Evolutionary conservation across 2,888 invertebrate species (phyloP).

Genomic region (Coremacera marginata): DNA sequence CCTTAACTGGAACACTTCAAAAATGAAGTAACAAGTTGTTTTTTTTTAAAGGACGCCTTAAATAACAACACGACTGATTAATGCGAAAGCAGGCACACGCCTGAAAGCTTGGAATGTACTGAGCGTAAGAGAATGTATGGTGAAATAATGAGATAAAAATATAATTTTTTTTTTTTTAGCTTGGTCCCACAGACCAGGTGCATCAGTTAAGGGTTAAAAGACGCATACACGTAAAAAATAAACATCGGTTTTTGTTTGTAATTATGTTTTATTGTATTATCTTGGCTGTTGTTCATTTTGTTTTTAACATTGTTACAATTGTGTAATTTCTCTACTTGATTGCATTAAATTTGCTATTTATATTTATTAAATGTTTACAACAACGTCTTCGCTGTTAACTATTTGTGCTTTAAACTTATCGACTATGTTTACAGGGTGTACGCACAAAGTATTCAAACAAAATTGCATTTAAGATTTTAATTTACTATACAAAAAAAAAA

Average conservation of each 20-base stretch:
- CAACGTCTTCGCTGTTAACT: conserved; percentile 50
- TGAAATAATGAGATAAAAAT: too few relatives aligned
- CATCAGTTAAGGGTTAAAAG: too few relatives aligned
- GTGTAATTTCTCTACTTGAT: neutral
- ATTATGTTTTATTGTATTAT: conserved; percentile 11
- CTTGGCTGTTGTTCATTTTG: conserved; percentile 17
- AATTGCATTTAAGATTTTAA: neutral
- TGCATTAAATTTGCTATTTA: conserved; percentile 7
- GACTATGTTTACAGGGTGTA: neutral
- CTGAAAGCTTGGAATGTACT: too few relatives aligned
- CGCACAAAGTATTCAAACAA: conserved; percentile 7
- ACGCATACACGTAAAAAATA: too few relatives aligned
- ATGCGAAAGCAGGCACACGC: too few relatives aligned
- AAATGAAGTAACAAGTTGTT: too few relatives aligned
- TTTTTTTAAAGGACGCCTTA: too few relatives aligned
- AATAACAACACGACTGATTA: too few relatives aligned
- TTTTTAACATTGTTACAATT: neutral
- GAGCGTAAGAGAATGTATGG: too few relatives aligned
- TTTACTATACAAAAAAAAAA: conserved; percentile 5
- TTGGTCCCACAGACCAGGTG: too few relatives aligned
- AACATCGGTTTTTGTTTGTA: neutral
- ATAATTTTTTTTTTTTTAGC: too few relatives aligned
- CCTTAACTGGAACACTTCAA: too few relatives aligned
- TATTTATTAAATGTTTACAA: conserved; percentile 9
- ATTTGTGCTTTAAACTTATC: conserved; percentile 10